Evolutionary conservation across 2,797 vertebrate species (phyloP), one percentile per base, ranked within the genome.

Genomic region (Cichlasoma orientale): DNA sequence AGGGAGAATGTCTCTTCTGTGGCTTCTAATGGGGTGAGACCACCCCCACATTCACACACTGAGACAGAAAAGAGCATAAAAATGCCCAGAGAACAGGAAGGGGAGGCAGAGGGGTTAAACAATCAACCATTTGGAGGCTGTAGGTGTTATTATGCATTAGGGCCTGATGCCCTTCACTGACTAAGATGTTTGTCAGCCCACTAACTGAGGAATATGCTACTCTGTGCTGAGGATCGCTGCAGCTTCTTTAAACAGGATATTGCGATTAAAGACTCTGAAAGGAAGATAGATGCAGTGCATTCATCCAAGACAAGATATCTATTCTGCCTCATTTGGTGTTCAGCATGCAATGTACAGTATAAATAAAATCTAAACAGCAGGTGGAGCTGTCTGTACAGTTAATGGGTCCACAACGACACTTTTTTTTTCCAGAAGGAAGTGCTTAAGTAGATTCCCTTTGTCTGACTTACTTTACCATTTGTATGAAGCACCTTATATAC

Each of bases 361-460:
- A 27, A 90, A 88, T 86, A 74, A 74, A 80, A 50, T 81, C 57
- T 77, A 80, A 91, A 92, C 90, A 92, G 89, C 78, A 91, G 90
- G 84, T 89, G 90, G 85, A 82, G 90, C 86, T 90, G 80, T 89
- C 74, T 85, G 75, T 83, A 82, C 70, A 82, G 80, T 86, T 84
- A 86, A 87, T 86, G 57, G 63, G 78, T 71, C 78, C 47, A 82
- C 50, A 78, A 77, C 29, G 72, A 71, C 10, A n/a, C 21, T 14
- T 33, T 66, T 53, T 21, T 76, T 47, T 5, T 58, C 23, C 16
- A 66, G 50, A 74, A 13, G 25, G 18, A 12, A 68, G 44, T 21
- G 41, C 50, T 44, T 76, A 18, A 59, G 82, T 31, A 52, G n/a
- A 44, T 25, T 59, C 33, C 13, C 47, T 8, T 68, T 50, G 44